phyloP scores from a whole-genome alignment of 1,140 invertebrate genomes.

The Microplitis mediator region DNA sequence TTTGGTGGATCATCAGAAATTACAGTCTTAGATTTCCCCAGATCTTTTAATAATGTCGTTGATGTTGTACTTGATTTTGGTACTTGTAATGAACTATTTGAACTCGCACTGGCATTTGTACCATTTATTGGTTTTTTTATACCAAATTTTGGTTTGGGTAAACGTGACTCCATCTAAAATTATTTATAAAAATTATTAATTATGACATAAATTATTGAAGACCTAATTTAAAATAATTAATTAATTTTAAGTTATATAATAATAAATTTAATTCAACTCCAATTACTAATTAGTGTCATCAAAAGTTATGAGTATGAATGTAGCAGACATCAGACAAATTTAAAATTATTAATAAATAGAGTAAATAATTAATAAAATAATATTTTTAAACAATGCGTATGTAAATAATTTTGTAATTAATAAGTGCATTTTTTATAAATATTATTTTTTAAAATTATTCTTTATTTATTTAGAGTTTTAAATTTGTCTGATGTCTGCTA shows the following conservation, averaged over 20 bases:
- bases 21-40: slow-evolving; percentile 13
- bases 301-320: no score
- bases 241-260: background rate
- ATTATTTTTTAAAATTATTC: no score
- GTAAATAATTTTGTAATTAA: no score
- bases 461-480: no score
- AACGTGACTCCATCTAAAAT: slow-evolving; percentile 51
- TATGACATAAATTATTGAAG: background rate
- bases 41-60: background rate
- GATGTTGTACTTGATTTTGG: background rate
- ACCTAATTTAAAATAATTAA: no score
- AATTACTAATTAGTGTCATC: no score
- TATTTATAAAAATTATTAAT: background rate
- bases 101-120: background rate
- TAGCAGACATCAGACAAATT: no score
- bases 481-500: no score
- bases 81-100: slow-evolving; percentile 12
- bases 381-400: no score
- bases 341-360: no score
- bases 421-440: no score
- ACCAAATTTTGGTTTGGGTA: slow-evolving; percentile 44
- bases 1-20: slow-evolving; percentile 24
- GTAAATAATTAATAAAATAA: no score
- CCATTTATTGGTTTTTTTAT: slow-evolving; percentile 24
- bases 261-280: background rate